Percentiles rank a stretch among this genome's conserved stretches.
Conservation (phyloP, 2,113 vertebrate genomes). For the Oostethus manadensis region DNA sequence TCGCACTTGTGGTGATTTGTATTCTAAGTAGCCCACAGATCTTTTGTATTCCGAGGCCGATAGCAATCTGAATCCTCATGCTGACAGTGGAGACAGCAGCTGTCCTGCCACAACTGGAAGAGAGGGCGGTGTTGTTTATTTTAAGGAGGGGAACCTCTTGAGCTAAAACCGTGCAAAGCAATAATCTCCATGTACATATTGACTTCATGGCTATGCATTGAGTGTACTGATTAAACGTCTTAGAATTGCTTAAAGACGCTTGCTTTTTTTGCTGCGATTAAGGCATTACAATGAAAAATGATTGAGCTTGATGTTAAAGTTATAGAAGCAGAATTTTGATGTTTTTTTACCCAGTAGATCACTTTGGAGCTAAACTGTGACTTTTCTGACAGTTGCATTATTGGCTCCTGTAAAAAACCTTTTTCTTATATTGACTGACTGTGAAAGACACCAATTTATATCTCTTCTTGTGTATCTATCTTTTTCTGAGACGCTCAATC, state of each 20-base stretch:
- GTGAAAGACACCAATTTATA: too few relatives aligned
- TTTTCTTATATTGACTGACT: too few relatives aligned
- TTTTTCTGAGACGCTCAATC: too few relatives aligned
- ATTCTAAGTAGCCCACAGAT: slow-evolving; percentile 61
- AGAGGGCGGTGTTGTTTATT: slow-evolving; percentile 25
- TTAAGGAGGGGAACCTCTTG: slow-evolving; percentile 18
- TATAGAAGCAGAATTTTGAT: background rate
- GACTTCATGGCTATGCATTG: background rate
- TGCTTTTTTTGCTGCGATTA: background rate
- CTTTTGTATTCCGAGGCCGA: slow-evolving; percentile 57
- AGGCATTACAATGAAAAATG: background rate
- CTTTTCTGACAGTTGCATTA: too few relatives aligned
- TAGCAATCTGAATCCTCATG: slow-evolving; percentile 44
- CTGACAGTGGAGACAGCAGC: slow-evolving; percentile 40
- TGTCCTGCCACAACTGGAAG: slow-evolving; percentile 23
- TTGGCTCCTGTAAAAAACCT: too few relatives aligned
- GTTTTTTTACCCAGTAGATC: too few relatives aligned
- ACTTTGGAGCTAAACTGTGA: too few relatives aligned
- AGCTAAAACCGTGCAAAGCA: slow-evolving; percentile 14
- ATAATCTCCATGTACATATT: slow-evolving; percentile 16
- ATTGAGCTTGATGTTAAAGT: background rate
- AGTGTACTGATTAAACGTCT: slow-evolving; percentile 2
- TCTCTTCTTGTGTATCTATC: too few relatives aligned
- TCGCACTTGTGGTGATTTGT: slow-evolving; percentile 66
- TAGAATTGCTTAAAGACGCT: background rate